A percentile compares a stretch with the other conserved stretches of the same genome.
Evolutionary conservation across 2,113 vertebrate genomes (phyloP).

Genomic region (Mola mola): DNA sequence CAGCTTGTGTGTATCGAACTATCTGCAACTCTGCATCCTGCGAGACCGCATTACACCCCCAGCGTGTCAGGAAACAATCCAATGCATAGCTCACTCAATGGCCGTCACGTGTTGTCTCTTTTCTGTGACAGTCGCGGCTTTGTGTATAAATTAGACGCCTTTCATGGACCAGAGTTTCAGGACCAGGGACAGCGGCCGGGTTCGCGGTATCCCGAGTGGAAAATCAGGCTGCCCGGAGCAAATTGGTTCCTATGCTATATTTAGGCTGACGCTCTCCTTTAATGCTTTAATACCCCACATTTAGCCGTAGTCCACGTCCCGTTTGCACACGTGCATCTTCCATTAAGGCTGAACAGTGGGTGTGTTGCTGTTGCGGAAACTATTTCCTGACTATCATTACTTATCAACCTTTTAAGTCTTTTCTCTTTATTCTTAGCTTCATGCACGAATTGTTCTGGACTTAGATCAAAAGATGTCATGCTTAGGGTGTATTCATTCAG

Average conservation of each 20-base stretch:
- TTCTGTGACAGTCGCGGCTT: background rate
- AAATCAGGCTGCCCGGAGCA: slow-evolving; percentile 60
- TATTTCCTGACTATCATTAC: no score
- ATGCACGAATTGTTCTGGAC: no score
- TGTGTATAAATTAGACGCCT: background rate
- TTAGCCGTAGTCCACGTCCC: slow-evolving; percentile 21
- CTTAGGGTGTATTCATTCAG: no score
- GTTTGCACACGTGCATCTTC: slow-evolving; percentile 2
- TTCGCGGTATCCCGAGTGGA: slow-evolving; percentile 52
- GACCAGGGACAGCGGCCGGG: slow-evolving; percentile 77
- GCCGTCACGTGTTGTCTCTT: background rate
- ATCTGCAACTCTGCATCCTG: slow-evolving; percentile 67
- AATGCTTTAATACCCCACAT: slow-evolving; percentile 57
- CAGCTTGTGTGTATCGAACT: slow-evolving; percentile 62
- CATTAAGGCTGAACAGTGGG: background rate
- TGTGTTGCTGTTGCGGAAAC: slow-evolving; percentile 1
- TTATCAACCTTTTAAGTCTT: no score
- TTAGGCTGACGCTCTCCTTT: slow-evolving; percentile 61
- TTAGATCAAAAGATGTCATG: no score
- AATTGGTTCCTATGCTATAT: slow-evolving; percentile 61
- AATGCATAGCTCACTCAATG: background rate
- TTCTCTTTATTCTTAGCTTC: no score
- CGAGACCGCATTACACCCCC: slow-evolving; percentile 36
- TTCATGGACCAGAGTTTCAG: slow-evolving; percentile 59
- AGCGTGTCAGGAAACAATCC: background rate